A percentile compares a stretch with the other conserved stretches of the same genome.
phyloP scores from a whole-genome alignment of 1,140 invertebrate genomes.

The Microplitis demolitor region DNA sequence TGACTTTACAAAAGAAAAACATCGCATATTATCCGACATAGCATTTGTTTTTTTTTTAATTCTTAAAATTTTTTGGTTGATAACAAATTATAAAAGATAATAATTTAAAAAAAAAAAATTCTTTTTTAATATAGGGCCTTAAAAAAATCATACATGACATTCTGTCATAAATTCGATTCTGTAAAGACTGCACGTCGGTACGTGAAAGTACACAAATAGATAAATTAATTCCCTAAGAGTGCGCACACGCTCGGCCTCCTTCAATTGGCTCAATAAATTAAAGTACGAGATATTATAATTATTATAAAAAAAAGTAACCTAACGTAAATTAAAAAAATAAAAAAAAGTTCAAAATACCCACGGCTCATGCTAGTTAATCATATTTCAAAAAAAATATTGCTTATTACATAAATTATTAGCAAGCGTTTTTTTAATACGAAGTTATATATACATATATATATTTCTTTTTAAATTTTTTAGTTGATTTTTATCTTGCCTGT shows the following conservation, averaged over 20 bases:
- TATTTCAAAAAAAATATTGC: slow-evolving; percentile 23
- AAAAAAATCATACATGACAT: neutral
- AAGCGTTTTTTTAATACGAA: slow-evolving; percentile 2
- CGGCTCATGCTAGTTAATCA: slow-evolving; percentile 42
- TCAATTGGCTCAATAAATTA: slow-evolving; percentile 52
- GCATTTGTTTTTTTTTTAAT: neutral
- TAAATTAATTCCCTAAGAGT: slow-evolving; percentile 19
- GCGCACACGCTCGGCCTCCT: slow-evolving; percentile 29
- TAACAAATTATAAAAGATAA: neutral
- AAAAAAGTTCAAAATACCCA: slow-evolving; percentile 32
- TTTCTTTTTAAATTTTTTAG: slow-evolving; percentile 27
- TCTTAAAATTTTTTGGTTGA: neutral
- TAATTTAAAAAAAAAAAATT: neutral
- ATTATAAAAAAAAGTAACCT: slow-evolving; percentile 27
- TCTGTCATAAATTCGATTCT: slow-evolving; percentile 17
- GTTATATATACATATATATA: neutral
- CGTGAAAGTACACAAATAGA: slow-evolving; percentile 22
- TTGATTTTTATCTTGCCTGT: slow-evolving; percentile 54
- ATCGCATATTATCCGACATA: neutral
- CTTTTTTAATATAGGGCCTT: neutral
- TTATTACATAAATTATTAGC: slow-evolving; percentile 16
- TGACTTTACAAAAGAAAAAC: neutral
- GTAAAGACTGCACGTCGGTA: slow-evolving; percentile 31
- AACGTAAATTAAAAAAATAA: slow-evolving; percentile 6
- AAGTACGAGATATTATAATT: slow-evolving; percentile 28